Evolutionary conservation across 2,888 invertebrate species (phyloP), one percentile per base, ranked within the genome.

Genomic region (Polietes domitor): DNA sequence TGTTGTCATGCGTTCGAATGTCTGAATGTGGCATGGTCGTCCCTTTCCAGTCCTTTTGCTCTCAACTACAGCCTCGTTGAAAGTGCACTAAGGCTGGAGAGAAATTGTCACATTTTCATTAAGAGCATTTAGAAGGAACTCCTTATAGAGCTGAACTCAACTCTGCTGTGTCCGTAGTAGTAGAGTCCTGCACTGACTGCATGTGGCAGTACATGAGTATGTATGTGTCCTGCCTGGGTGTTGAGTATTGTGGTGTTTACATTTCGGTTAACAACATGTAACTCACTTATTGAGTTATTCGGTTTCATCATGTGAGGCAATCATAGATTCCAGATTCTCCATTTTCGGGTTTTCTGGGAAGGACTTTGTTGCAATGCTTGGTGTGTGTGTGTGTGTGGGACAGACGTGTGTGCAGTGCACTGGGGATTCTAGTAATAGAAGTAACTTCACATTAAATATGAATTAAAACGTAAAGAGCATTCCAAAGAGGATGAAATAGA

Each of bases 281-380:
- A 87, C 88, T 88, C 87, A 87, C 85, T 88, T 88, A 88, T 87
- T 87, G 87, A 88, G 88, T 87, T 87, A 87, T 88, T 88, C 85
- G 82, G 86, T 83, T 86, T 84, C 82, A 82, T 71, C 74, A 63
- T 71, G 71, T 70, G 74, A 74, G 74, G 63, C 41, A 83, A 71
- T 75, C 43, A 77, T 19, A 50, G 65, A n/a, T n/a, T 28, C 32
- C 68, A 72, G 55, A n/a, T 21, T 75, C 63, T 63, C 53, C 37
- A 21, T 71, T 47, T n/a, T 19, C 12, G 17, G 41, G 19, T 41
- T 10, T 19, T 65, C 2, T 19, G 15, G 19, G 37, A 9, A 75
- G 43, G 32, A 28, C n/a, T 15, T 15, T 58, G 17, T n/a, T 43
- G 26, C 24, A 28, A 26, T 61, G 21, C n/a, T 65, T 24, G 43